These are phyloP conservation scores for Parnassius apollo DNA, from an alignment of 2,888 invertebrate genomes.

Conservation along the genomic window DNA sequence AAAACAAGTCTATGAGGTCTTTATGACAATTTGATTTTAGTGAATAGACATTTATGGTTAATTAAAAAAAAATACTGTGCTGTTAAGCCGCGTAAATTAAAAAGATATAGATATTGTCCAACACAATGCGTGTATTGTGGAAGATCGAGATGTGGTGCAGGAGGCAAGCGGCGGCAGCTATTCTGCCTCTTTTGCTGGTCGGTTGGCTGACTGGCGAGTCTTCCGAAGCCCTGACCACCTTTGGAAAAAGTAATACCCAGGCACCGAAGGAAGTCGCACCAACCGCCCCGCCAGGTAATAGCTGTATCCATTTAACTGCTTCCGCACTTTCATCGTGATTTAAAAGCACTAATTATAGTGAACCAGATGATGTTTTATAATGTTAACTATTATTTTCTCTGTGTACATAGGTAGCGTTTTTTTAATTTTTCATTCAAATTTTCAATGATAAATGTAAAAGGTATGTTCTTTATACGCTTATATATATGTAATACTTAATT, in stretches of 20 bases:
- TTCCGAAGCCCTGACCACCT: slow-evolving; percentile 85
- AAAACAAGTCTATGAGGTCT: too few species aligned
- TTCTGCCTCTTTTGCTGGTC: slow-evolving; percentile 60
- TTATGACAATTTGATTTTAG: too few species aligned
- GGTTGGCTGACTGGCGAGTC: slow-evolving; percentile 71
- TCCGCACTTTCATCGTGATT: slow-evolving; percentile 14
- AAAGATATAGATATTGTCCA: slow-evolving; percentile 8
- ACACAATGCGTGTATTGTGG: slow-evolving; percentile 60
- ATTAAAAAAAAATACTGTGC: slow-evolving; percentile 1
- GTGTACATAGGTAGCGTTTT: background rate
- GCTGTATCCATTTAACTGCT: slow-evolving; percentile 6
- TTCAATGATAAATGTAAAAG: too few species aligned
- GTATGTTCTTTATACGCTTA: too few species aligned
- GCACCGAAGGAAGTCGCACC: slow-evolving; percentile 79
- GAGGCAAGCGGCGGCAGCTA: slow-evolving; percentile 58
- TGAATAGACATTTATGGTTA: too few species aligned
- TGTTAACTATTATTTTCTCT: background rate
- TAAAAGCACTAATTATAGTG: background rate
- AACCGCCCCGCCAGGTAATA: slow-evolving; percentile 82
- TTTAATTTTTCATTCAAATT: too few species aligned
- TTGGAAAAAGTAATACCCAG: slow-evolving; percentile 84
- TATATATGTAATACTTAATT: too few species aligned
- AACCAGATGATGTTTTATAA: background rate
- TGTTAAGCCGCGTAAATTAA: slow-evolving; percentile 4
- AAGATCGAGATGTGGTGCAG: slow-evolving; percentile 73